Percentiles rank a stretch among this genome's conserved stretches.
These are phyloP conservation scores for Heliconius hermathena DNA, from an alignment of 1,140 invertebrate species.

Conservation along the genomic window DNA sequence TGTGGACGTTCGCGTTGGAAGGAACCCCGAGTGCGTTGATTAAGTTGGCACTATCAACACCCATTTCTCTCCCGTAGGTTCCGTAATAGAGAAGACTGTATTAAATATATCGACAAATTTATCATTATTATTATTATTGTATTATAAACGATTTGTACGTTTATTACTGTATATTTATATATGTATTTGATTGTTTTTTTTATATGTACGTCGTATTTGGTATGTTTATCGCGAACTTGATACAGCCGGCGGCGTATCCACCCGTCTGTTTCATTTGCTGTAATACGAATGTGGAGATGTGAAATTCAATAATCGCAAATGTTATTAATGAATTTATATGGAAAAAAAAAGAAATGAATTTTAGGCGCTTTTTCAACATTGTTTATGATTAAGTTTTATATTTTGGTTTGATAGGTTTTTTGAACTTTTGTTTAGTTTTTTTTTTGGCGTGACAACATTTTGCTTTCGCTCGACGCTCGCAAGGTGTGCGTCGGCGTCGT, in stretches of 20 bases:
- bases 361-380: slow-evolving; percentile 39
- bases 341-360: slow-evolving; percentile 37
- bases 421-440: slow-evolving; percentile 37
- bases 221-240: neutral
- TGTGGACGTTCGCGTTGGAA: slow-evolving; percentile 37
- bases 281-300: slow-evolving; percentile 10
- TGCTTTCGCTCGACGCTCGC: neutral
- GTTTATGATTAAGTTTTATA: slow-evolving; percentile 56
- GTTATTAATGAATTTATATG: slow-evolving; percentile 33
- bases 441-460: slow-evolving; percentile 21
- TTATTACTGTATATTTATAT: neutral
- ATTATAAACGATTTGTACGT: slow-evolving; percentile 16
- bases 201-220: neutral
- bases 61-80: slow-evolving; percentile 30
- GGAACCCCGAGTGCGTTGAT: slow-evolving; percentile 19
- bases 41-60: neutral
- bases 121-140: slow-evolving; percentile 23
- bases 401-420: slow-evolving; percentile 48
- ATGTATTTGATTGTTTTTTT: slow-evolving; percentile 15
- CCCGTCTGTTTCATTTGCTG: slow-evolving; percentile 8
- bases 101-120: slow-evolving; percentile 40
- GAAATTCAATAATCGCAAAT: slow-evolving; percentile 29
- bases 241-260: slow-evolving; percentile 9
- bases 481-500: slow-evolving; percentile 20
- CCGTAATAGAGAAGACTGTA: slow-evolving; percentile 48